A percentile compares a stretch with the other conserved stretches of the same genome.
These are phyloP conservation scores for Steinernema carpocapsae DNA, from an alignment of 2,888 invertebrate genomes.

Conservation along the genomic window DNA sequence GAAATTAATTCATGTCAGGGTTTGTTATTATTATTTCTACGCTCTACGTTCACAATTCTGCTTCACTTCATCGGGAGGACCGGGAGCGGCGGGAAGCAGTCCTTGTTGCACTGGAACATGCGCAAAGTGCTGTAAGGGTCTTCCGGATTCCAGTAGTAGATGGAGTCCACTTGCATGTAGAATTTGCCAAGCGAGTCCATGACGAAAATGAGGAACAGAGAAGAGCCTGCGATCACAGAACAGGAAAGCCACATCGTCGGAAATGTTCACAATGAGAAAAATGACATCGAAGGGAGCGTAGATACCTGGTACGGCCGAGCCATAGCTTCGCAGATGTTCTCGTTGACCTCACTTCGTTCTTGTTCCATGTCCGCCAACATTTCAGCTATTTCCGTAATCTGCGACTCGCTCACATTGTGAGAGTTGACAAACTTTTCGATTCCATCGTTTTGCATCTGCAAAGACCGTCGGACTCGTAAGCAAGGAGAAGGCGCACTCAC, in stretches of 20 bases:
- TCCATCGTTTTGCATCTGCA: conserved; percentile 18
- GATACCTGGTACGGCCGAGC: background rate
- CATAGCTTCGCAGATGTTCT: background rate
- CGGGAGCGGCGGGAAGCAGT: conserved; percentile 10
- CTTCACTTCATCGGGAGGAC: conserved; percentile 13
- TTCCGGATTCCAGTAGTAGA: conserved; percentile 30
- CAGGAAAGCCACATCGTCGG: background rate
- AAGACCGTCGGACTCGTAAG: too few species aligned
- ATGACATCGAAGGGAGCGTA: background rate
- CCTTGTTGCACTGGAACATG: conserved; percentile 27
- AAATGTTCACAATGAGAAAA: background rate
- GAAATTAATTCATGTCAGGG: background rate
- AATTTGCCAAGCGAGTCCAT: conserved; percentile 8
- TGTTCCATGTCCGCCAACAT: conserved; percentile 1
- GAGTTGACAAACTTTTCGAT: conserved; percentile 5
- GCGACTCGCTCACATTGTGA: background rate
- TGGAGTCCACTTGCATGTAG: conserved; percentile 32
- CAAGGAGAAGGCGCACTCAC: too few species aligned
- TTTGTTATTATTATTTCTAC: background rate
- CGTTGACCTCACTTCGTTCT: background rate
- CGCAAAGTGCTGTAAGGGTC: conserved; percentile 24
- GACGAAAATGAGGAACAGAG: conserved; percentile 8
- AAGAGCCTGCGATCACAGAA: background rate
- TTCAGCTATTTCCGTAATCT: background rate
- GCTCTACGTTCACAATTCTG: background rate